Evolutionary conservation across 2,113 vertebrate genomes (phyloP).

Genomic region (Pollimyrus isidori): DNA sequence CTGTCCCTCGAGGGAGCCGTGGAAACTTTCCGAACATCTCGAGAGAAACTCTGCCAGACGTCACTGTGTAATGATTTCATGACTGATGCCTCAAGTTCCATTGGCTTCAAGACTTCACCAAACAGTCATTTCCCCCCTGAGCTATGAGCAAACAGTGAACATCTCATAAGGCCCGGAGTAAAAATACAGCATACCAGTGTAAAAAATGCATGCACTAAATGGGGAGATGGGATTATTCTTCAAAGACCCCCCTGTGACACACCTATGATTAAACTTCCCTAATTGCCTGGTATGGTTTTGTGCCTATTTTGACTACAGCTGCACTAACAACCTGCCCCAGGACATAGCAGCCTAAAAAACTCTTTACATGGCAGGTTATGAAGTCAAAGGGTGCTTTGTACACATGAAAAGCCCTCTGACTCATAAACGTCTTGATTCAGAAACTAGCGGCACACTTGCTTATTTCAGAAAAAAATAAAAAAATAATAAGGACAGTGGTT

Average conservation of each 20-base stretch:
- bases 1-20: not conserved
- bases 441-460: not conserved
- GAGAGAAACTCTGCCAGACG: slow-evolving; percentile 1
- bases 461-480: not conserved
- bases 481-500: not conserved
- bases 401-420: not conserved
- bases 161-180: not conserved
- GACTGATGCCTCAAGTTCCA: not conserved
- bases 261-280: slow-evolving; percentile 1
- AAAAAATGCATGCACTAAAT: slow-evolving; percentile 11
- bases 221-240: not conserved
- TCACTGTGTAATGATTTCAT: not conserved
- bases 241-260: not conserved
- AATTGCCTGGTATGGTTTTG: not conserved
- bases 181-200: not conserved
- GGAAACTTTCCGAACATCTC: not conserved
- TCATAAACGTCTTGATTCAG: not conserved
- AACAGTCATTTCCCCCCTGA: slow-evolving; percentile 1
- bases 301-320: slow-evolving; percentile 1
- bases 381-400: not conserved
- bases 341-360: not conserved
- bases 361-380: not conserved
- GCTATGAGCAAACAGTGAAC: slow-evolving; percentile 4
- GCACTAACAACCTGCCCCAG: not conserved
- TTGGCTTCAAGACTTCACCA: not conserved